A percentile compares a stretch with the other conserved stretches of the same genome.
These are phyloP conservation scores for Serrognathus titanus DNA, from an alignment of 2,888 invertebrate species.

Conservation along the genomic window DNA sequence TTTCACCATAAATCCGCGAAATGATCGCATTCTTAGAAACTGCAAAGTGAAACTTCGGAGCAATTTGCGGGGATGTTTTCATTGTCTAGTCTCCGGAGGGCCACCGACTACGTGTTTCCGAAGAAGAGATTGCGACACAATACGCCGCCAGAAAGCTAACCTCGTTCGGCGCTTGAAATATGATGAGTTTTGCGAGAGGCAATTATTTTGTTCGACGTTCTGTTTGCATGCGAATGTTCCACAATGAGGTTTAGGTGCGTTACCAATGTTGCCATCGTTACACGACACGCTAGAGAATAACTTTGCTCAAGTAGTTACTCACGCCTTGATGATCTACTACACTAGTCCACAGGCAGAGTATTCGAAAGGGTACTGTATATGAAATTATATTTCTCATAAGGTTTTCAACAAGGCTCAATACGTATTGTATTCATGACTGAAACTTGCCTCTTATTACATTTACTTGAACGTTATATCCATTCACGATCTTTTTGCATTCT, in stretches of 20 bases:
- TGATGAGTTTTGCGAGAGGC: conserved; percentile 30
- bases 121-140: conserved; percentile 25
- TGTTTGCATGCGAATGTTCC: conserved; percentile 35
- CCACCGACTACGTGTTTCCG: conserved; percentile 24
- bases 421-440: too few species aligned
- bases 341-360: too few species aligned
- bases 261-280: conserved; percentile 25
- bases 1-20: conserved; percentile 42
- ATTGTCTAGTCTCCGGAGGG: conserved; percentile 26
- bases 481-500: too few species aligned
- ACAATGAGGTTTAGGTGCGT: conserved; percentile 30
- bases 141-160: conserved; percentile 22
- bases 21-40: conserved; percentile 42
- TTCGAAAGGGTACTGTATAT: too few species aligned
- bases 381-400: too few species aligned
- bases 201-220: conserved; percentile 35
- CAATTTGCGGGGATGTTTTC: conserved; percentile 41
- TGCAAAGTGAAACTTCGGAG: conserved; percentile 43
- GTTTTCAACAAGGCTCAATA: too few species aligned
- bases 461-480: too few species aligned
- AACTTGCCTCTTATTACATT: too few species aligned
- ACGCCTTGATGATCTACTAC: background rate
- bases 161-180: conserved; percentile 27
- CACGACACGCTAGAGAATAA: conserved; percentile 24
- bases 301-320: conserved; percentile 5